Base-by-base conservation (phyloP, 2,888 invertebrate species). In the Pollenia amentaria region DNA sequence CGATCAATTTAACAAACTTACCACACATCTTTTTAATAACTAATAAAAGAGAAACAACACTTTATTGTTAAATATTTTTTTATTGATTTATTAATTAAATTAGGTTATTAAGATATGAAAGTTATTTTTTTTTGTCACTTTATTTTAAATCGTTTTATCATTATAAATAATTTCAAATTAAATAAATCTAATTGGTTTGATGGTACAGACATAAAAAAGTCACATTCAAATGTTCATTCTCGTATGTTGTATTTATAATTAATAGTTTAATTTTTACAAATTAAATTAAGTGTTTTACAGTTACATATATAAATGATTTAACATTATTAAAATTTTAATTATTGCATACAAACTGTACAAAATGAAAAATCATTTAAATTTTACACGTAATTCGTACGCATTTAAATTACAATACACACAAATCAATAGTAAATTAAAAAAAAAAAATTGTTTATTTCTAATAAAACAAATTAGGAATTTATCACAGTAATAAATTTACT, bases 401-500 rank as follows among this genome's bases (percentile, higher is more conserved):
- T 75, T 12, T 62, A 38, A 75, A 14, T 60, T 10, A 38, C 12
- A 14, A 55, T 55, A 29, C 9, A 40, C 29, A 46, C 40, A 79
- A 67, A 55, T 46, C 69, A 62, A 62, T 44, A 42, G 57, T 18
- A 44, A 60, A 48, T 60, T 42, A 12, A 18, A 65, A 51, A 29
- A 10, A 51, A 18, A 10, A 44, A 64, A 44, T 72, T 29, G 6
- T 29, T 29, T 29, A 29, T 29, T 29, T 55, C 72, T 69, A 81
- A 67, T 65, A 69, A 82, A 87, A 85, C 79, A 82, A 70, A 72
- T 84, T 64, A 83, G 83, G 65, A 87, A 81, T 88, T 88, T 88
- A 88, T 88, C 88, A 88, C 88, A 88, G 88, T 87, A 85, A 79
- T 87, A 88, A 87, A 87, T 88, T 85, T 84, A 79, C 81, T 85